These are phyloP conservation scores for Chelonus insularis DNA, from an alignment of 1,140 invertebrate species.

Conservation along the genomic window DNA sequence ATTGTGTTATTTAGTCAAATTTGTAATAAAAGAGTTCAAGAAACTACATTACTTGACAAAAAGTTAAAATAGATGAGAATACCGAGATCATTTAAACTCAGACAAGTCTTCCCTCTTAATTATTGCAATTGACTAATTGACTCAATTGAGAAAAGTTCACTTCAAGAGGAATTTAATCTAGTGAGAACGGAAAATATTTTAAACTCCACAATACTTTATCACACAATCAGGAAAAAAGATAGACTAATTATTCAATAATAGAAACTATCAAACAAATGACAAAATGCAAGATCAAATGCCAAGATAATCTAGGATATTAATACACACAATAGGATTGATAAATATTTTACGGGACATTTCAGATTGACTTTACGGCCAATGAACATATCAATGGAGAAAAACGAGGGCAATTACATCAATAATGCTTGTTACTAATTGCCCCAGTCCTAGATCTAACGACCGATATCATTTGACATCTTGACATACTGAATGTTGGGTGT, in stretches of 20 bases:
- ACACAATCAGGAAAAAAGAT: neutral
- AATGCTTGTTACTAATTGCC: neutral
- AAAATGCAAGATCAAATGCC: too few relatives aligned
- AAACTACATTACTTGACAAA: too few relatives aligned
- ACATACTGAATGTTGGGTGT: neutral
- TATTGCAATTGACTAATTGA: conserved; percentile 51
- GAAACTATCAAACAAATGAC: too few relatives aligned
- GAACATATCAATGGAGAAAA: neutral
- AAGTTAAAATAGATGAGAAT: neutral
- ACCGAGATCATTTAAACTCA: neutral
- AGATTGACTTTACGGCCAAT: neutral
- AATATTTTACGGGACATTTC: too few relatives aligned
- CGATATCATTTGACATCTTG: conserved; percentile 1
- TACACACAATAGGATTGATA: too few relatives aligned
- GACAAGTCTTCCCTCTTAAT: conserved; percentile 37
- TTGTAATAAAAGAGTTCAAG: too few relatives aligned
- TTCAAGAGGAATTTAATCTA: conserved; percentile 38
- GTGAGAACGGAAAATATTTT: conserved; percentile 21
- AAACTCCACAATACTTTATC: neutral
- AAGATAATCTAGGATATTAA: too few relatives aligned
- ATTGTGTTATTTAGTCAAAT: too few relatives aligned
- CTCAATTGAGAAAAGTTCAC: conserved; percentile 51
- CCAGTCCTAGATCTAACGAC: conserved; percentile 2
- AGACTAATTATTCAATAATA: neutral
- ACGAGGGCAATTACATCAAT: neutral